These are phyloP conservation scores for Aplysina aerophoba DNA, from an alignment of 37 sponge, comb jelly and placozoan genomes.

Conservation along the genomic window DNA sequence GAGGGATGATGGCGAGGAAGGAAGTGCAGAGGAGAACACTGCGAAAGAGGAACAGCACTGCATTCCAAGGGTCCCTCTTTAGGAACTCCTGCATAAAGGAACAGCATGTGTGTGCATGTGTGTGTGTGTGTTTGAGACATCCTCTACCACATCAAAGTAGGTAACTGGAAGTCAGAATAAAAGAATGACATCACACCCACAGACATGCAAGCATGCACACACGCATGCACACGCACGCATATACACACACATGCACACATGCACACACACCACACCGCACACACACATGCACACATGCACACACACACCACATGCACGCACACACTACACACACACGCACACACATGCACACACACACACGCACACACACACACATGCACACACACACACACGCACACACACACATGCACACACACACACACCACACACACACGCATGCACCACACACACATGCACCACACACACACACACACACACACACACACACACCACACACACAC, in stretches of 20 bases:
- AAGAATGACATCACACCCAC: background rate
- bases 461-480: conserved; percentile 1
- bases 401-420: background rate
- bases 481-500: conserved; percentile 23
- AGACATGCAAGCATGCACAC: background rate
- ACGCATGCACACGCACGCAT: no score
- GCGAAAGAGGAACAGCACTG: background rate
- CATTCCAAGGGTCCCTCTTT: background rate
- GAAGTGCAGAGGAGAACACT: background rate
- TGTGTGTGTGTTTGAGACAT: no score
- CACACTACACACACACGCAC: no score
- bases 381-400: no score
- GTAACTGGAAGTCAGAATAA: background rate
- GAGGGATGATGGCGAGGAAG: conserved; percentile 8
- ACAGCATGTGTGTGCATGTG: no score
- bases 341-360: background rate
- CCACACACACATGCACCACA: no score
- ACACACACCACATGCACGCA: background rate
- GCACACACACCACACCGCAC: no score
- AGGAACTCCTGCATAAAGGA: background rate
- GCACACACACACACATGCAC: conserved; percentile 9
- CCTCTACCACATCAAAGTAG: background rate
- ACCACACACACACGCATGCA: background rate
- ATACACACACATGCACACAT: no score
- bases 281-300: background rate